A percentile compares a stretch with the other conserved stretches of the same genome.
These are phyloP conservation scores for Gryllus longicercus DNA, from an alignment of 2,888 invertebrate species.

Conservation along the genomic window DNA sequence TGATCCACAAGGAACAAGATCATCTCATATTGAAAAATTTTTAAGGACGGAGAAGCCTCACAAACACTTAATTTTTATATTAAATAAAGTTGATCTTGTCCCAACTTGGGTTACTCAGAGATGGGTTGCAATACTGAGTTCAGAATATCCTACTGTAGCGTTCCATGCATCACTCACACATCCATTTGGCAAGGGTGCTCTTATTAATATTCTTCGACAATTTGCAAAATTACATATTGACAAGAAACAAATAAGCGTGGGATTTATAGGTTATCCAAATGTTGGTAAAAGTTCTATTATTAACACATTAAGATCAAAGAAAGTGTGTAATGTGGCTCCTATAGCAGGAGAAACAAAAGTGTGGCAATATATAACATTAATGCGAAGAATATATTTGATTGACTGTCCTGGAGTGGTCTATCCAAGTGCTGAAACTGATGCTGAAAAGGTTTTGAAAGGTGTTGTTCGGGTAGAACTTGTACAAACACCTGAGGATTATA, in stretches of 20 bases:
- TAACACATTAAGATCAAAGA: conserved; percentile 90
- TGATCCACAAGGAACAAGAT: conserved; percentile 95
- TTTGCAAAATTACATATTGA: conserved; percentile 93
- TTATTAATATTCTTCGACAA: conserved; percentile 93
- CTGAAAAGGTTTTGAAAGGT: conserved; percentile 92
- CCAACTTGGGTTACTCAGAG: conserved; percentile 98
- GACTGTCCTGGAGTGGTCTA: conserved; percentile 99
- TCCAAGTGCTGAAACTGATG: conserved; percentile 92
- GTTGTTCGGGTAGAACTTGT: conserved; percentile 95
- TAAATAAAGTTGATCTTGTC: conserved; percentile 95
- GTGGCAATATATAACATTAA: conserved; percentile 99
- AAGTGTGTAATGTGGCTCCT: conserved; percentile 97
- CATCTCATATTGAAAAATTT: conserved; percentile 87
- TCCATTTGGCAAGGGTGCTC: conserved; percentile 96
- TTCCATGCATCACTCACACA: conserved; percentile 98
- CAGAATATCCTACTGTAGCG: conserved; percentile 95
- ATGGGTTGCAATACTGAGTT: conserved; percentile 92
- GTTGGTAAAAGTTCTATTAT: conserved; percentile 98
- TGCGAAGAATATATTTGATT: conserved; percentile 93
- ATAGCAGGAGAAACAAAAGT: conserved; percentile 97
- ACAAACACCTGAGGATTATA: conserved; percentile 92
- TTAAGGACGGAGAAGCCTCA: conserved; percentile 91
- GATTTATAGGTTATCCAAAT: conserved; percentile 98
- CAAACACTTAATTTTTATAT: conserved; percentile 93
- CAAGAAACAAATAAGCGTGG: conserved; percentile 97